Percentiles rank a stretch among this genome's conserved stretches.
phyloP scores from a whole-genome alignment of 2,888 invertebrate genomes.

The Euspilapteryx auroguttella region DNA sequence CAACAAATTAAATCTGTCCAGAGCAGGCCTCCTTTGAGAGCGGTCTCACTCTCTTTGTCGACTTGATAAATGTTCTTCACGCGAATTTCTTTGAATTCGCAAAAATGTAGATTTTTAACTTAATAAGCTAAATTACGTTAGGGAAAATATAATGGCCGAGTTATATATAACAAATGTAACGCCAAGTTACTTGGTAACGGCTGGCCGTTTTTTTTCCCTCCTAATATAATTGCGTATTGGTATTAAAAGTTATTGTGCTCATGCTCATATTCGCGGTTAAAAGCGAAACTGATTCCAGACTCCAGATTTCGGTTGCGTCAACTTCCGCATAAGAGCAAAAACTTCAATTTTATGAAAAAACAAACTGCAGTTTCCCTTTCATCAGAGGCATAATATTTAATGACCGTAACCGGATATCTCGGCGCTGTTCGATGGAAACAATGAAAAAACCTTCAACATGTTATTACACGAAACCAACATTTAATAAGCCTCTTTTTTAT shows the following conservation, averaged over 20 bases:
- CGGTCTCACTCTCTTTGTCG: conserved; percentile 59
- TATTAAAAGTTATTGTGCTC: conserved; percentile 37
- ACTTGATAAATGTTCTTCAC: conserved; percentile 59
- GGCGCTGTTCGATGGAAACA: conserved; percentile 49
- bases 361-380: conserved; percentile 52
- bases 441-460: conserved; percentile 56
- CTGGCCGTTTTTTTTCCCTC: too few species aligned
- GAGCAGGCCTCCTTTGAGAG: conserved; percentile 58
- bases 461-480: conserved; percentile 60
- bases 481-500: conserved; percentile 58
- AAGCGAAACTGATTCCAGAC: conserved; percentile 46
- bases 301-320: conserved; percentile 51
- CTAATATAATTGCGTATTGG: too few species aligned
- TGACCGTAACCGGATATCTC: conserved; percentile 58
- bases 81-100: conserved; percentile 48
- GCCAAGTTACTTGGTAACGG: too few species aligned
- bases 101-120: conserved; percentile 33
- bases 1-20: conserved; percentile 63
- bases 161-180: too few species aligned
- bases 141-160: too few species aligned
- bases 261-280: conserved; percentile 20
- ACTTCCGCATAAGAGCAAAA: conserved; percentile 57
- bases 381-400: conserved; percentile 57
- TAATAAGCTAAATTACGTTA: conserved; percentile 33
- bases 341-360: conserved; percentile 44